These are phyloP conservation scores for Orientallactaga sibirica DNA, from an alignment of 2,797 vertebrate genomes.

Conservation along the genomic window DNA sequence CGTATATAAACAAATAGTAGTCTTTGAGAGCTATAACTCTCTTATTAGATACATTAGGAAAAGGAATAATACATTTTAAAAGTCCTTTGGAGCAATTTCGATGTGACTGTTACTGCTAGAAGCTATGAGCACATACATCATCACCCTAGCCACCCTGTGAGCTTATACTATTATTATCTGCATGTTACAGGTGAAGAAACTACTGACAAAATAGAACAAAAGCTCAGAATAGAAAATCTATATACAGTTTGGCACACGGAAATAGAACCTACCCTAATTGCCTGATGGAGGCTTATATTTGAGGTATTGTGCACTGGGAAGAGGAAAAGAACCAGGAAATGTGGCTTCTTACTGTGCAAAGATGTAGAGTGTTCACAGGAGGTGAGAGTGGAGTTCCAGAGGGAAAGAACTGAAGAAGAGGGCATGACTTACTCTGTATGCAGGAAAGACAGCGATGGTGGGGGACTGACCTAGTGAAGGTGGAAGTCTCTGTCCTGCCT, in stretches of 20 bases:
- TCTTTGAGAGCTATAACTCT: neutral
- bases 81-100: conserved; percentile 32
- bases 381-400: neutral
- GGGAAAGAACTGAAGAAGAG: neutral
- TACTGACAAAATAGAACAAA: conserved; percentile 47
- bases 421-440: neutral
- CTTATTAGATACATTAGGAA: conserved; percentile 34
- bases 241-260: conserved; percentile 35
- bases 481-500: conserved; percentile 5
- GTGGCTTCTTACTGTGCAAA: neutral
- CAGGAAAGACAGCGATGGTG: neutral
- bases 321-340: conserved; percentile 31
- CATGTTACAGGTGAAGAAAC: conserved; percentile 52
- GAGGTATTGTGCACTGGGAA: neutral
- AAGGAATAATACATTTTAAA: neutral
- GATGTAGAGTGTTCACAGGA: neutral
- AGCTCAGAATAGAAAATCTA: conserved; percentile 58
- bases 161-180: conserved; percentile 37
- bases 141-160: neutral
- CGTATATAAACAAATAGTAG: neutral
- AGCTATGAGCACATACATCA: conserved; percentile 27
- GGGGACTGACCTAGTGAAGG: neutral
- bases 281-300: conserved; percentile 1
- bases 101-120: conserved; percentile 5
- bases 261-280: conserved; percentile 45